Base-by-base conservation (phyloP, 2,888 invertebrate species). In the Taenaris catops region DNA sequence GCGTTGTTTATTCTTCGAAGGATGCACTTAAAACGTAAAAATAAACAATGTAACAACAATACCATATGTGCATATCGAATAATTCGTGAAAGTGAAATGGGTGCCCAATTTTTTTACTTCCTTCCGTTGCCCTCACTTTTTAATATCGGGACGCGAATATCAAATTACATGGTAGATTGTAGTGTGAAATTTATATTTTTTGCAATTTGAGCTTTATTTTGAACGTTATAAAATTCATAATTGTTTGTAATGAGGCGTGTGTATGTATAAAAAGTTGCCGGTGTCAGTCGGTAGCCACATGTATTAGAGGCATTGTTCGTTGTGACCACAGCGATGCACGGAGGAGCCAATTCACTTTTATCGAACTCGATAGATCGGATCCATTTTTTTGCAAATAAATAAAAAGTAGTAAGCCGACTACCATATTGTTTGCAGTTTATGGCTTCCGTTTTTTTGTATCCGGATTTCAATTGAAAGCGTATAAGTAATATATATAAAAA, bases 41-140 rank as follows among this genome's bases (percentile, higher is more conserved):
- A 29, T 36, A 44, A 39, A 46, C 39, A 43, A 37, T 29, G 36
- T 19, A 40, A 38, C 34, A 40, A 38, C 33, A 35, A 34, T 39
- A 23, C 46, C 83, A 80, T 80, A 66, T 80, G 81, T 64, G 59
- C 58, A 49, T 47, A 50, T 52, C 60, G 63, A 73, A 72, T 70
- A 72, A 71, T 48, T 42, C 66, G 71, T 68, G 78, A 83, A 83
- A 84, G 81, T 79, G 78, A 79, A 32, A 71, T 79, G 69, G 69
- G 61, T 67, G 69, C 69, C 63, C 59, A 59, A 55, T 71, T 81
- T 83, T 64, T 84, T 81, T 73, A 81, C 69, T 84, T 86, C 84
- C 86, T 83, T 84, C 86, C 86, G 84, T 58, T 78, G 73, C 71
- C 76, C 72, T 76, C 68, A 67, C 76, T 79, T 80, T 66, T 81